phyloP scores from a whole-genome alignment of 2,797 vertebrate genomes.

The Sebastes dallii region DNA sequence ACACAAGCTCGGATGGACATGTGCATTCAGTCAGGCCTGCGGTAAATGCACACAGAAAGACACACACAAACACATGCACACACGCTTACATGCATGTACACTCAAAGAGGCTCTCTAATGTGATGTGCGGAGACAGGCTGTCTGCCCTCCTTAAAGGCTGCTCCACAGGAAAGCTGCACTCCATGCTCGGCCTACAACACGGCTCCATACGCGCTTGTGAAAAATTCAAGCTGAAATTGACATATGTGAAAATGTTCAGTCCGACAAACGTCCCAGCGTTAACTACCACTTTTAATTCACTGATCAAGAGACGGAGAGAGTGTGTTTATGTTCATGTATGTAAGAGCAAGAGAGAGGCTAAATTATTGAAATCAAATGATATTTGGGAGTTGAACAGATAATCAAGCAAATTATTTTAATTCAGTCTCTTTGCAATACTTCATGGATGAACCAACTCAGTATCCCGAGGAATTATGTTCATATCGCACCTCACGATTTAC shows the following conservation, averaged over 20 bases:
- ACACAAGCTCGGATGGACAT: slow-evolving; percentile 44
- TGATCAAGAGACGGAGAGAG: neutral
- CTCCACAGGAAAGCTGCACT: slow-evolving; percentile 47
- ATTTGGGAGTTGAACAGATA: neutral
- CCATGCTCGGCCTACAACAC: slow-evolving; percentile 33
- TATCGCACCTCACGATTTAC: neutral
- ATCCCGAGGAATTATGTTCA: neutral
- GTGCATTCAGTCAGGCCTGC: slow-evolving; percentile 39
- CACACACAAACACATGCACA: slow-evolving; percentile 11
- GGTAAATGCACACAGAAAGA: slow-evolving; percentile 39
- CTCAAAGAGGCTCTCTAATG: slow-evolving; percentile 59
- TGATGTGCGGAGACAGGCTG: slow-evolving; percentile 71
- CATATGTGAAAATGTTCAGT: slow-evolving; percentile 47
- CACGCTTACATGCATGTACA: slow-evolving; percentile 38
- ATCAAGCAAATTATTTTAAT: neutral
- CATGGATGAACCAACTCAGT: neutral
- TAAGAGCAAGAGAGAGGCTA: neutral
- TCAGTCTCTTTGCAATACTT: neutral
- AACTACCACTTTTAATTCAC: neutral
- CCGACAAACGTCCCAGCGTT: slow-evolving; percentile 34
- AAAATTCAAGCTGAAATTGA: slow-evolving; percentile 67
- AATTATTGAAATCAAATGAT: neutral
- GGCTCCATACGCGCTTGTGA: slow-evolving; percentile 65
- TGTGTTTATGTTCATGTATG: neutral
- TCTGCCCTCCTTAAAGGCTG: slow-evolving; percentile 68